Evolutionary conservation across 2,888 invertebrate species (phyloP).

Genomic region (Pristionchus fissidentatus): DNA sequence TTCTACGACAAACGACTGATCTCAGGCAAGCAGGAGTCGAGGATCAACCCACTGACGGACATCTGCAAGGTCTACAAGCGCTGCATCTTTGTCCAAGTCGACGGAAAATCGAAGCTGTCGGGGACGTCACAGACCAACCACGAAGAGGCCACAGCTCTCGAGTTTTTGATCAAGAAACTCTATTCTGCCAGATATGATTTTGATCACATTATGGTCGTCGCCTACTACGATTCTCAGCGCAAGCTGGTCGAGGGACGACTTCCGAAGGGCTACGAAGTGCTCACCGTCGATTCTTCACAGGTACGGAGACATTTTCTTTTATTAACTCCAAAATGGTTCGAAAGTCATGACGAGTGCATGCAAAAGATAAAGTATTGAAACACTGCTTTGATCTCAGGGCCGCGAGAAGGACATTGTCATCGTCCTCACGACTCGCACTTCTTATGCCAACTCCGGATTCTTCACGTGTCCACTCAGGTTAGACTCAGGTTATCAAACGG

Average conservation of each 20-base stretch:
- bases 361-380: too few species aligned
- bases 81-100: not conserved
- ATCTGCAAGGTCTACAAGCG: not conserved
- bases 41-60: not conserved
- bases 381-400: too few species aligned
- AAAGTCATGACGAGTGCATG: too few species aligned
- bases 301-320: too few species aligned
- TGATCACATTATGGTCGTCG: not conserved
- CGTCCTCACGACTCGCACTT: not conserved
- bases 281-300: constrained; percentile 10
- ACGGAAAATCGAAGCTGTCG: too few species aligned
- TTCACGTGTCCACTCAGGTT: not conserved
- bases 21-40: not conserved
- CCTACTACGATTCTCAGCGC: constrained; percentile 2
- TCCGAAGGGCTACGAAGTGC: not conserved
- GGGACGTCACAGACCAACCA: too few species aligned
- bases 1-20: not conserved
- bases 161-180: too few species aligned
- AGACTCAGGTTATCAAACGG: too few species aligned
- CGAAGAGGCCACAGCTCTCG: too few species aligned
- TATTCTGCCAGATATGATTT: too few species aligned
- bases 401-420: constrained; percentile 15
- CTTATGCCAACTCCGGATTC: not conserved
- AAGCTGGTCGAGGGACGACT: not conserved
- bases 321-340: too few species aligned